Conservation (phyloP, 1,140 invertebrate genomes). For the Drosophila rhopaloa region DNA sequence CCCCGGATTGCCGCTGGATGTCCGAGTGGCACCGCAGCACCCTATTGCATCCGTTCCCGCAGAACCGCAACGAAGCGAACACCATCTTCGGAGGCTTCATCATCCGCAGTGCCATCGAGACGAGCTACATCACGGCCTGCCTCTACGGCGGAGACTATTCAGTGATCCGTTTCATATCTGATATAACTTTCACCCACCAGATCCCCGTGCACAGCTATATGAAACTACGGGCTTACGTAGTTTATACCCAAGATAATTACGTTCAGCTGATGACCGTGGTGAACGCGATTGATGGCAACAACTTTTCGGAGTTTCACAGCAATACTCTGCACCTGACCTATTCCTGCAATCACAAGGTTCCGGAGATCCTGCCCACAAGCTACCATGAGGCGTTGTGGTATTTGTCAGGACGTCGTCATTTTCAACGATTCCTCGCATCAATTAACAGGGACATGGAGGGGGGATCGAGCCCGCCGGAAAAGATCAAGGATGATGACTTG, state of each 20-base stretch:
- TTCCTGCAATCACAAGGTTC: constrained; percentile 85
- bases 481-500: not conserved
- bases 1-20: constrained; percentile 89
- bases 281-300: constrained; percentile 87
- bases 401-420: constrained; percentile 87
- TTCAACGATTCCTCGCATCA: constrained; percentile 10
- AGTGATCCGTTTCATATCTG: constrained; percentile 87
- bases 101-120: constrained; percentile 91
- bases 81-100: constrained; percentile 93
- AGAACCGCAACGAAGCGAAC: constrained; percentile 89
- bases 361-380: constrained; percentile 87
- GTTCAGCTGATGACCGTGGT: constrained; percentile 89
- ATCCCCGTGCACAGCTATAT: constrained; percentile 89
- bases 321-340: constrained; percentile 91
- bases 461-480: no score
- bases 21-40: constrained; percentile 68
- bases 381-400: constrained; percentile 91
- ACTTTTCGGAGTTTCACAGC: constrained; percentile 86
- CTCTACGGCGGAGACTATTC: constrained; percentile 86
- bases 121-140: constrained; percentile 88
- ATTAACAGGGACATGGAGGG: not conserved
- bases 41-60: constrained; percentile 62
- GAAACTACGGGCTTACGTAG: constrained; percentile 88
- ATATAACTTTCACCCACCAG: constrained; percentile 88
- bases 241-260: constrained; percentile 87